phyloP scores from a whole-genome alignment of 1,140 invertebrate species.

The Dysdera silvatica region DNA sequence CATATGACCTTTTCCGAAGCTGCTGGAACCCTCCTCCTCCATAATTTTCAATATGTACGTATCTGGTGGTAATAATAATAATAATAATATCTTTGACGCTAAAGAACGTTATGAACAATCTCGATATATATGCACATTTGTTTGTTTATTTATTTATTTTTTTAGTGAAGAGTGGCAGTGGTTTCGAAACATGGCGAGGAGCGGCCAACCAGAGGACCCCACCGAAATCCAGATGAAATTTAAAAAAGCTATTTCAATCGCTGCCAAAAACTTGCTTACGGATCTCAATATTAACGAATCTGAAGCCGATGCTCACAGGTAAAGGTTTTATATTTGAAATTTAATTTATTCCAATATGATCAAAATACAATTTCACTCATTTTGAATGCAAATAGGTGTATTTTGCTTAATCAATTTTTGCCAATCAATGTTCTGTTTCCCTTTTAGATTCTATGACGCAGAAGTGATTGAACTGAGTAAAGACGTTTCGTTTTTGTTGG shows the following conservation, averaged over 20 bases:
- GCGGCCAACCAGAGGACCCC: constrained; percentile 6
- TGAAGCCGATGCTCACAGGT: constrained; percentile 27
- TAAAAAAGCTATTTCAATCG: constrained; percentile 37
- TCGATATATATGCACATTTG: too few species aligned
- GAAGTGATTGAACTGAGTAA: constrained; percentile 83
- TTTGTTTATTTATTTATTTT: too few species aligned
- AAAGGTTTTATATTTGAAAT: neutral
- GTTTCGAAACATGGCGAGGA: constrained; percentile 42
- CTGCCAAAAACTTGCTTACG: constrained; percentile 38
- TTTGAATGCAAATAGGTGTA: neutral
- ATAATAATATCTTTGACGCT: too few species aligned
- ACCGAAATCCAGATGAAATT: constrained; percentile 38
- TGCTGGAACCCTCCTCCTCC: too few species aligned
- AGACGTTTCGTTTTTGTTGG: constrained; percentile 79
- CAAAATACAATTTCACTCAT: neutral
- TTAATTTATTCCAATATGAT: neutral
- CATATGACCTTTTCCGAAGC: too few species aligned
- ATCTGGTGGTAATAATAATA: too few species aligned
- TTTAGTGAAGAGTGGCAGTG: constrained; percentile 82
- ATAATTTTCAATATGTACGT: too few species aligned
- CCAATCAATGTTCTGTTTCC: constrained; percentile 46
- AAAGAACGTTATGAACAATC: too few species aligned
- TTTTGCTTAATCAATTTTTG: constrained; percentile 34
- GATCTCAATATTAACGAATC: constrained; percentile 33
- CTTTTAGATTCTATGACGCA: constrained; percentile 66